These are phyloP conservation scores for Macrotrachela quadricornifera DNA, from an alignment of 1,140 invertebrate species.

Conservation along the genomic window DNA sequence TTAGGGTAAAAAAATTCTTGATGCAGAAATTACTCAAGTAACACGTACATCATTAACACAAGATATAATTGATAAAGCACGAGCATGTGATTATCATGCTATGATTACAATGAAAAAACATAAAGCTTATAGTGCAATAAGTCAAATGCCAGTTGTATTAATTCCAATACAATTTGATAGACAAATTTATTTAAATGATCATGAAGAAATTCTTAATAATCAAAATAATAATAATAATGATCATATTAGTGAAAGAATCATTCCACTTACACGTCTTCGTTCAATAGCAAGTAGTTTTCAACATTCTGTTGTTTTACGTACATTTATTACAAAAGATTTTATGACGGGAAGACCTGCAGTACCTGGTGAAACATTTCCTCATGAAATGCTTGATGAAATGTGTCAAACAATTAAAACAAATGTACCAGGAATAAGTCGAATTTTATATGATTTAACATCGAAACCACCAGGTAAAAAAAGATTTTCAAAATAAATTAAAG, in stretches of 20 bases:
- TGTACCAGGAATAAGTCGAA: slow-evolving; percentile 73
- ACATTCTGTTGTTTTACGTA: slow-evolving; percentile 75
- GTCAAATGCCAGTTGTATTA: slow-evolving; percentile 89
- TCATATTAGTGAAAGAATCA: no score
- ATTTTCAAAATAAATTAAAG: no score
- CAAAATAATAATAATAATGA: no score
- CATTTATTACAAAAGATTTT: slow-evolving; percentile 88
- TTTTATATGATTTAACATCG: slow-evolving; percentile 84
- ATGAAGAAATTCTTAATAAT: slow-evolving; percentile 52
- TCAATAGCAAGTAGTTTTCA: slow-evolving; percentile 32
- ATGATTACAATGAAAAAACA: slow-evolving; percentile 14
- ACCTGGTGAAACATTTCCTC: slow-evolving; percentile 58
- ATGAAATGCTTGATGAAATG: slow-evolving; percentile 14
- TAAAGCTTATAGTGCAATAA: slow-evolving; percentile 38
- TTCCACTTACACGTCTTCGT: no score
- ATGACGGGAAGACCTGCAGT: slow-evolving; percentile 89
- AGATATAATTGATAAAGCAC: slow-evolving; percentile 58
- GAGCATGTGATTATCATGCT: slow-evolving; percentile 43
- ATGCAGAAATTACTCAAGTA: slow-evolving; percentile 49
- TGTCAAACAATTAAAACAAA: slow-evolving; percentile 21
- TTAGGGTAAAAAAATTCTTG: neutral
- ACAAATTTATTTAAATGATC: slow-evolving; percentile 37
- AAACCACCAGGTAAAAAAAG: slow-evolving; percentile 60
- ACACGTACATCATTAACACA: slow-evolving; percentile 76
- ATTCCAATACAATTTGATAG: slow-evolving; percentile 50